phyloP scores from a whole-genome alignment of 2,113 vertebrate species.

The Aphelocoma coerulescens region DNA sequence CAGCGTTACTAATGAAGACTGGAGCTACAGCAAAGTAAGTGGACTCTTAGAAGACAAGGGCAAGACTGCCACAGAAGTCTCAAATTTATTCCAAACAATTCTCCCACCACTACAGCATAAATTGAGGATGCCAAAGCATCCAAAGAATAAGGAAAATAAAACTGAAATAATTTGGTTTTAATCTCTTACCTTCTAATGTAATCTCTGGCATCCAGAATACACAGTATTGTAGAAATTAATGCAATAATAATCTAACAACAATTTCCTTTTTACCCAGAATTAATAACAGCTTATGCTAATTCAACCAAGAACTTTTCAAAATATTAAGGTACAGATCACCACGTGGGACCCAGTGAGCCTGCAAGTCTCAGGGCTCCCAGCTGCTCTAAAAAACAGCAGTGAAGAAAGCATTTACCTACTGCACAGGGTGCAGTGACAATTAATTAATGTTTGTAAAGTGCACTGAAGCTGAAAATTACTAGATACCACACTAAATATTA shows the following conservation, averaged over 20 bases:
- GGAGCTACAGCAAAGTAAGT: not conserved
- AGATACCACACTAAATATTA: slow-evolving; percentile 59
- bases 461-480: slow-evolving; percentile 53
- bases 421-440: slow-evolving; percentile 35
- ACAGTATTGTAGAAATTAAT: slow-evolving; percentile 31
- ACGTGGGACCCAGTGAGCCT: not conserved
- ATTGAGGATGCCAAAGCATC: not conserved
- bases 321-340: not conserved
- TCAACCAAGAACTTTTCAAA: slow-evolving; percentile 34
- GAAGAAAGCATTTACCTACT: slow-evolving; percentile 33
- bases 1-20: not conserved
- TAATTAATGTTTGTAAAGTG: slow-evolving; percentile 61
- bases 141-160: not conserved
- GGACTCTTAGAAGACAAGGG: not conserved
- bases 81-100: slow-evolving; percentile 13
- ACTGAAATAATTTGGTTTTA: slow-evolving; percentile 39
- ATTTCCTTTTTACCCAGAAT: not conserved
- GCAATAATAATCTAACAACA: slow-evolving; percentile 29
- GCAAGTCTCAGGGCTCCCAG: not conserved
- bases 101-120: not conserved
- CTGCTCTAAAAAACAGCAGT: not conserved
- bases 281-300: slow-evolving; percentile 41
- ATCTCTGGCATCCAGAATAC: slow-evolving; percentile 17
- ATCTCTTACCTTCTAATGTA: slow-evolving; percentile 42
- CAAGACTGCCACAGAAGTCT: not conserved